Evolutionary conservation across 2,113 vertebrate species (phyloP).

Genomic region (Menidia beryllina): DNA sequence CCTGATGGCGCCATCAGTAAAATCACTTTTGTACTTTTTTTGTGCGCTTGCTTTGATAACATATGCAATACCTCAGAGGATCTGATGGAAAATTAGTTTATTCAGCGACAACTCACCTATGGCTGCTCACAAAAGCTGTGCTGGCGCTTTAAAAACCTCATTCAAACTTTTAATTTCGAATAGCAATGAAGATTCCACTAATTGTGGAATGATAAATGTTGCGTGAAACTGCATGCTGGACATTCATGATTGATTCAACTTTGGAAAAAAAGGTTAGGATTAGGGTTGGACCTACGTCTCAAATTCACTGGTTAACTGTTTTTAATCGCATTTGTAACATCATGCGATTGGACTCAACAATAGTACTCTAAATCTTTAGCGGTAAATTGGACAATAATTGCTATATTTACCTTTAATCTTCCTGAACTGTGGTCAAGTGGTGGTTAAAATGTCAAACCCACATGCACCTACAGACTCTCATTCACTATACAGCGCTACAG

Average conservation of each 20-base stretch:
- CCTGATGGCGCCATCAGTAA: slow-evolving; percentile 43
- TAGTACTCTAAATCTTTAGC: too few species aligned
- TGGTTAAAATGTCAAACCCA: too few species aligned
- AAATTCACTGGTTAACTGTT: too few species aligned
- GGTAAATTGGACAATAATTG: too few species aligned
- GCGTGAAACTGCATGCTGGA: neutral
- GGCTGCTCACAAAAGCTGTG: slow-evolving; percentile 9
- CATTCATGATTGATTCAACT: neutral
- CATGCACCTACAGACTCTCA: too few species aligned
- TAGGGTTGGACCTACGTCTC: too few species aligned
- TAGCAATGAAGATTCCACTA: neutral
- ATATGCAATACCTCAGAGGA: slow-evolving; percentile 12
- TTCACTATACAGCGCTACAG: too few species aligned
- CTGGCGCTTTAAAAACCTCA: slow-evolving; percentile 37
- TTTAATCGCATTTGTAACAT: too few species aligned
- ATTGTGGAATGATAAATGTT: slow-evolving; percentile 1
- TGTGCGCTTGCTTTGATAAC: slow-evolving; percentile 19
- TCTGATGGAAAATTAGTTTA: slow-evolving; percentile 26
- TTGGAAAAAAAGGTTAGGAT: slow-evolving; percentile 1
- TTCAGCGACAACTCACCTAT: slow-evolving; percentile 13
- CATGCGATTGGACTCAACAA: too few species aligned
- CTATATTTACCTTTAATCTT: too few species aligned
- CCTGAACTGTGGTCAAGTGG: too few species aligned
- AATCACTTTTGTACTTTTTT: slow-evolving; percentile 57
- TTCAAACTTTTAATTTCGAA: slow-evolving; percentile 24